Base-by-base conservation (phyloP, 2,797 vertebrate species). In the Threskiornis aethiopicus region DNA sequence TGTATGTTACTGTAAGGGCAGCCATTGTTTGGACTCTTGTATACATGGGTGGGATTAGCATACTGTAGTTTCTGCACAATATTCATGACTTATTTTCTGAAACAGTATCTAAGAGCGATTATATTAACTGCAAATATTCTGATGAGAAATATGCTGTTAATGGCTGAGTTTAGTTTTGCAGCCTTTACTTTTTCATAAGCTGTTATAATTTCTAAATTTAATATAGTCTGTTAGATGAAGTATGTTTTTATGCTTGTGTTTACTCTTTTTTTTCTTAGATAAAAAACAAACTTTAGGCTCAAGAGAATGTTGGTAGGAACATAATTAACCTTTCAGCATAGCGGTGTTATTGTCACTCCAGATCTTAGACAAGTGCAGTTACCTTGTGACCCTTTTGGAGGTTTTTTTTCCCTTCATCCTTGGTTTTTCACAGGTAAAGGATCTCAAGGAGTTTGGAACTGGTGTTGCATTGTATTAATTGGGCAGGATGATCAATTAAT, bases 401-500 rank as follows among this genome's bases (percentile, higher is more conserved):
- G 17, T 35, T 84, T 91, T 67, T 86, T 20, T 51, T 25, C 11
- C n/a, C 31, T 71, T 85, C 80, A 78, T 91, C 79, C 46, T 78
- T 70, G 41, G 41, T 91, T 55, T 95, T 86, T 97, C 82, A 46
- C 85, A 96, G 88, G 84, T 94, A 89, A 95, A 97, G 92, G 46
- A 93, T 95, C 87, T 95, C 61, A 71, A 95, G 94, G 97, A 97
- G 95, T 97, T 96, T 77, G 65, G 84, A 93, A 84, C 65, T 91
- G 54, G 35, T 92, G 80, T 87, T 92, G 76, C 93, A 87, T 87
- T 96, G 91, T 97, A 98, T 97, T 98, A 98, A 95, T 95, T 97
- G 96, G 96, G 97, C 96, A 98, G 96, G 97, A 89, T 96, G 98
- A 98, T 98, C 97, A 98, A 80, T 98, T 98, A 98, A 98, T 97